Base-by-base conservation (phyloP, 1,140 invertebrate genomes). In the Bombus vancouverensis region DNA sequence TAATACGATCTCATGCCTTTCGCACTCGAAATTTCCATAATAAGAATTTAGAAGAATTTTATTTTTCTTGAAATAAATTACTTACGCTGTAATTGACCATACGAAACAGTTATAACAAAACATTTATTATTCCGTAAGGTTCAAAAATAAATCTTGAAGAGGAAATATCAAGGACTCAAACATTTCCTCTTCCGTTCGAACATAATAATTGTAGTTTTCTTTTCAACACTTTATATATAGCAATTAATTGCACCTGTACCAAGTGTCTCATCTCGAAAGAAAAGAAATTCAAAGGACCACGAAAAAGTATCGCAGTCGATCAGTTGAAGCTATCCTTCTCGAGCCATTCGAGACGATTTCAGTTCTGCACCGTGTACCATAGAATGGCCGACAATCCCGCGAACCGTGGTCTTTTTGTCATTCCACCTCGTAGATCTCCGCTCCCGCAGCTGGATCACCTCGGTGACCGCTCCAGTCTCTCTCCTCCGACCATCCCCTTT, bases 341-440 rank as follows among this genome's bases (percentile, higher is more conserved):
- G 72, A 86, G 76, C 82, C 72, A 82, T 87, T 88, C 81, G 88
- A 89, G 91, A 81, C 86, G 88, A 92, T 91, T 90, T 93, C 89
- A 87, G 85, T 72, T 83, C 15, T 34, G 81, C 44, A 3, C 65
- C 22, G 62, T 70, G 53, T 73, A 22, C 73, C 65, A 37, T 42
- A 44, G 66, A 59, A 72, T n/a, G 65, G 66, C 34, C 78, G 84
- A 71, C 83, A 80, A 79, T 85, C 57, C 65, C 59, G 71, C 83
- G 78, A 73, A 39, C n/a, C 25, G 34, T 65, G 90, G 89, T 92
- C 92, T 93, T 93, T 93, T 93, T 93, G 92, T 92, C 92, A 90
- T 92, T 88, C 90, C 72, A 72, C 85, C 91, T 93, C 93, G 92
- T 93, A 93, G 93, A 93, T 93, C 91, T 93, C 75, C 90, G 47